These are phyloP conservation scores for Oreochromis spilurus DNA, from an alignment of 2,113 vertebrate genomes.

Conservation along the genomic window DNA sequence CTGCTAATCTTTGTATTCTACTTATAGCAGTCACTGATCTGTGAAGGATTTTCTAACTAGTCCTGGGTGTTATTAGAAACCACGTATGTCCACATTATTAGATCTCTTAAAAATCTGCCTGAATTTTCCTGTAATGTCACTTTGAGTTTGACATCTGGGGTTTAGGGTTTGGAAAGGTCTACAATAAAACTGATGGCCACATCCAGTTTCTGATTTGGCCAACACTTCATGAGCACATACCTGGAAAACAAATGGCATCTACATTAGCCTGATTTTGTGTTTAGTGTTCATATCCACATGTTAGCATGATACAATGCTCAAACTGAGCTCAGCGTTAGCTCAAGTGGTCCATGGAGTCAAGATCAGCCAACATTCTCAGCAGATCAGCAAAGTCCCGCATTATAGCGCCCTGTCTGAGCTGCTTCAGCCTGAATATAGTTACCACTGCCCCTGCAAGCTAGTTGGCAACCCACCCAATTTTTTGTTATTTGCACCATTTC, in stretches of 20 bases:
- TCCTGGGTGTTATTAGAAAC: background rate
- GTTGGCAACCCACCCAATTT: background rate
- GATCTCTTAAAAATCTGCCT: background rate
- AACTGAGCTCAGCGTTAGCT: background rate
- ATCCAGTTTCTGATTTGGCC: background rate
- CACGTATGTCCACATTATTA: background rate
- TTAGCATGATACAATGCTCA: background rate
- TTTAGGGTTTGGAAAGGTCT: background rate
- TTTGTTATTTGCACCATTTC: background rate
- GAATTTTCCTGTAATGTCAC: background rate
- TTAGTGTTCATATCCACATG: background rate
- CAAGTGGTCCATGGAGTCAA: background rate
- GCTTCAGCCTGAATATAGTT: background rate
- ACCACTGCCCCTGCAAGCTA: background rate
- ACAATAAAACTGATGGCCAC: background rate
- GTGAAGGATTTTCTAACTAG: background rate
- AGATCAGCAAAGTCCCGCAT: background rate
- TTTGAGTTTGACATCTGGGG: background rate
- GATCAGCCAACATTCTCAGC: background rate
- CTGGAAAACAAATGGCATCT: background rate
- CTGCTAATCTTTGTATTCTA: slow-evolving; percentile 19
- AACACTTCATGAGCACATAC: background rate
- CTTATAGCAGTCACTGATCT: background rate
- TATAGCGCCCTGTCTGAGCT: background rate
- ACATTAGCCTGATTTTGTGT: background rate